phyloP scores from a whole-genome alignment of 2,888 invertebrate species.

The Leucozona laternaria region DNA sequence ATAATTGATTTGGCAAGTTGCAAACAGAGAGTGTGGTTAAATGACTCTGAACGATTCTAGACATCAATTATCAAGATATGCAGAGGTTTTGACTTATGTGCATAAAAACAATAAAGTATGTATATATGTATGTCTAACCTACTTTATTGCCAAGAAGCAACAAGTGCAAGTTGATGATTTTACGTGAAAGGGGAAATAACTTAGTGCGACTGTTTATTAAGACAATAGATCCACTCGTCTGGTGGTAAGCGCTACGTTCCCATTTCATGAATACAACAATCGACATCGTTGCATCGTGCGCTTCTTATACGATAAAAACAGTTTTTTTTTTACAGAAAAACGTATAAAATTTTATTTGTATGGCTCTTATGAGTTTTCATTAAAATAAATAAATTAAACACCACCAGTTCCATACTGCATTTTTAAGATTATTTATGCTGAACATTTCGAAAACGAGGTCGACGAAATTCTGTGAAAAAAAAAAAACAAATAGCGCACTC shows the following conservation, averaged over 20 bases:
- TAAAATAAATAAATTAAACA: constrained; percentile 4
- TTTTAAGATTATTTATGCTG: constrained; percentile 18
- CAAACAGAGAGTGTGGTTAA: constrained; percentile 16
- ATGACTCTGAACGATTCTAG: constrained; percentile 11
- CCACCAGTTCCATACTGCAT: neutral
- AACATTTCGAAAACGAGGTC: constrained; percentile 26
- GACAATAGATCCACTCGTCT: neutral
- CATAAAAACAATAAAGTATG: neutral
- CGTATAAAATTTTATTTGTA: neutral
- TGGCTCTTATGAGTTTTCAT: neutral
- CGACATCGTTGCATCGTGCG: neutral
- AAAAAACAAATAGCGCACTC: neutral
- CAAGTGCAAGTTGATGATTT: neutral
- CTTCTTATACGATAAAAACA: neutral
- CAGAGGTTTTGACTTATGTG: too few species aligned
- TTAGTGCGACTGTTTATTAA: neutral
- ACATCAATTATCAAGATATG: constrained; percentile 8
- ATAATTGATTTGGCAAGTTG: constrained; percentile 47
- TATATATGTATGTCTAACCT: neutral
- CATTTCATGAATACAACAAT: neutral
- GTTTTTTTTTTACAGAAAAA: neutral
- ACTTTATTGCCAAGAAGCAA: neutral
- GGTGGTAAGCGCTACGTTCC: neutral
- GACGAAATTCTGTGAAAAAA: neutral
- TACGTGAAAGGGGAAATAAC: neutral